A percentile compares a stretch with the other conserved stretches of the same genome.
phyloP scores from a whole-genome alignment of 2,888 invertebrate species.

The Drosophila atripex region DNA sequence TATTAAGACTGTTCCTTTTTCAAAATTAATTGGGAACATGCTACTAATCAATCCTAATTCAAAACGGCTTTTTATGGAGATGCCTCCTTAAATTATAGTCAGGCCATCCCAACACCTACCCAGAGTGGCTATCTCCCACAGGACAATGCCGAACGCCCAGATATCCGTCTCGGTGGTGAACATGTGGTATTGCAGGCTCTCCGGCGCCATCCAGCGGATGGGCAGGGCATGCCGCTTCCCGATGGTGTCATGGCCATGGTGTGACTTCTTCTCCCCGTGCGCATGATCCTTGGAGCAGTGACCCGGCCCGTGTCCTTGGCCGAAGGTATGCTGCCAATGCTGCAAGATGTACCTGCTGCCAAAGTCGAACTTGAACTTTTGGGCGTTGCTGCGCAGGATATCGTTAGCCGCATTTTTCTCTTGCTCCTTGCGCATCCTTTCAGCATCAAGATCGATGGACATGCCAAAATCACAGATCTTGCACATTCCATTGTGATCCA shows the following conservation, averaged over 20 bases:
- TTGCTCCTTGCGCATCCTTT: conserved; percentile 73
- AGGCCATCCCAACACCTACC: conserved; percentile 84
- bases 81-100: background rate
- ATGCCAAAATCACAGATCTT: conserved; percentile 95
- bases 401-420: conserved; percentile 79
- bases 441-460: conserved; percentile 87
- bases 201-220: conserved; percentile 92
- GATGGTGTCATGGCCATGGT: conserved; percentile 80
- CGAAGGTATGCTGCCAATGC: conserved; percentile 80
- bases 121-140: conserved; percentile 94
- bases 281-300: conserved; percentile 62
- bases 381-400: conserved; percentile 72
- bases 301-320: conserved; percentile 47
- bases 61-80: background rate
- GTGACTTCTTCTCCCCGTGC: conserved; percentile 63
- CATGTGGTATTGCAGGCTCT: conserved; percentile 90
- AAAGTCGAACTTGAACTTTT: conserved; percentile 82
- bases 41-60: background rate
- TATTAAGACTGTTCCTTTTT: background rate
- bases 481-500: conserved; percentile 93
- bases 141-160: conserved; percentile 93
- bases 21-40: conserved; percentile 2
- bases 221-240: conserved; percentile 83
- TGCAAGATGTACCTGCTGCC: conserved; percentile 81
- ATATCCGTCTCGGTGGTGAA: conserved; percentile 93